Evolutionary conservation across 2,888 invertebrate genomes (phyloP).

Genomic region (Nemapogon koenigi): DNA sequence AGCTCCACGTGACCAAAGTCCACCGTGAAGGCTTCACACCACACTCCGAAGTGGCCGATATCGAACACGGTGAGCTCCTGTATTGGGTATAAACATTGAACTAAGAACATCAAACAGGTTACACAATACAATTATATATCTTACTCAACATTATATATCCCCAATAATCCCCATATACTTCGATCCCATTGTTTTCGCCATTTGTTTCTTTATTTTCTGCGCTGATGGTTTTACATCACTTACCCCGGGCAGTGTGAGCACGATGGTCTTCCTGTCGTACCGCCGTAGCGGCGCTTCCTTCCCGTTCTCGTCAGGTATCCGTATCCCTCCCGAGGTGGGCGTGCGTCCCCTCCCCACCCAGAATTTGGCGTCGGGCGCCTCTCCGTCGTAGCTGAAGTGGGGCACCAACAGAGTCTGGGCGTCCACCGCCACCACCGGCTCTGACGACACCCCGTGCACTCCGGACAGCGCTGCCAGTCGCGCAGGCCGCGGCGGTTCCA

Average conservation of each 20-base stretch:
- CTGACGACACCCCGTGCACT: slow-evolving; percentile 85
- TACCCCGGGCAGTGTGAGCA: slow-evolving; percentile 82
- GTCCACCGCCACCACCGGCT: slow-evolving; percentile 88
- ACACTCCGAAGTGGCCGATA: slow-evolving; percentile 90
- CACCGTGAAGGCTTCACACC: slow-evolving; percentile 93
- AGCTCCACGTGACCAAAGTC: slow-evolving; percentile 89
- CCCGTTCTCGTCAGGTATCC: slow-evolving; percentile 92
- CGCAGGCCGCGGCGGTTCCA: slow-evolving; percentile 85
- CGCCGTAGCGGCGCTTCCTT: slow-evolving; percentile 78
- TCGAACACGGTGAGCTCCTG: slow-evolving; percentile 88
- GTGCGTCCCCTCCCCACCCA: slow-evolving; percentile 87
- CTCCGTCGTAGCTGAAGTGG: slow-evolving; percentile 90
- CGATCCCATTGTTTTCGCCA: too few relatives aligned
- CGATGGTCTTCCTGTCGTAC: slow-evolving; percentile 88
- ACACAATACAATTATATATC: too few relatives aligned
- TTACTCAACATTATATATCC: neutral
- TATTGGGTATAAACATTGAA: too few relatives aligned
- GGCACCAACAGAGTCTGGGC: slow-evolving; percentile 91
- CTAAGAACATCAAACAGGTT: too few relatives aligned
- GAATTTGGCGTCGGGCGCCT: slow-evolving; percentile 93
- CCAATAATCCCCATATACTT: too few relatives aligned
- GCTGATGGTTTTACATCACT: too few relatives aligned
- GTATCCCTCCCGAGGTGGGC: slow-evolving; percentile 82
- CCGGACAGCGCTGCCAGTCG: slow-evolving; percentile 78
- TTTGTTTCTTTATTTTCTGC: too few relatives aligned